Base-by-base conservation (phyloP, 2,113 vertebrate genomes). In the Australoheros scitulus region DNA sequence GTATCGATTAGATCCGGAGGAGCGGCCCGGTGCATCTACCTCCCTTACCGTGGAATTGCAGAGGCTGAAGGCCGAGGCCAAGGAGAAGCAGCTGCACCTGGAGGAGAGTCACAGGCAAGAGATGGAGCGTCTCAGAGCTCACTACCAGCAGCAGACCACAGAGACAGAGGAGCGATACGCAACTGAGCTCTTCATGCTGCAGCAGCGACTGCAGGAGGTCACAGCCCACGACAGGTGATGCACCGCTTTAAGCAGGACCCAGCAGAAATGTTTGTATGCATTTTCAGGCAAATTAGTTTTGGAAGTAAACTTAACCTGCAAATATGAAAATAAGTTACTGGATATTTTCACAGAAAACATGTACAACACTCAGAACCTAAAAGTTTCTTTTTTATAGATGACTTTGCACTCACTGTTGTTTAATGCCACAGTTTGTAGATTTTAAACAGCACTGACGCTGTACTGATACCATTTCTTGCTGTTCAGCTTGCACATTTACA, bases 81-180 rank as follows among this genome's bases (percentile, higher is more conserved):
- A 91, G 79, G 81, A 92, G 86, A 92, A 94, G 82, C 91, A 89
- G 84, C 50, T 85, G 1, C 94, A 93, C 17, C 94, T 97, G 82
- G 96, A 97, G 92, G 89, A 96, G 41, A 95, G 94, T 70, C 95
- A 97, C 81, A 56, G 87, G 68, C 93, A 94, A 79, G 97, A 97
- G 80, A 70, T 97, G 83, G 94, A 97, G 90, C 94, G 43, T 47
- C 95, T 97, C 14, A 76, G 93, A 56, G 89, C 90, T 58, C 95
- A 95, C 95, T 97, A 97, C 90, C 94, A 95, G 2, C 94, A 96
- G 76, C 96, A 97, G 70, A 92, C 96, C 77, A 87, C 95, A 60
- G 97, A 98, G 89, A 94, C 89, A 0, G 95, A 97, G 84, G 95
- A 97, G 90, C 94, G 95, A 2, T 95, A 95, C 59, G 79, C 85